Base-by-base conservation (phyloP, 2,113 vertebrate species). In the Embiotoca jacksoni region DNA sequence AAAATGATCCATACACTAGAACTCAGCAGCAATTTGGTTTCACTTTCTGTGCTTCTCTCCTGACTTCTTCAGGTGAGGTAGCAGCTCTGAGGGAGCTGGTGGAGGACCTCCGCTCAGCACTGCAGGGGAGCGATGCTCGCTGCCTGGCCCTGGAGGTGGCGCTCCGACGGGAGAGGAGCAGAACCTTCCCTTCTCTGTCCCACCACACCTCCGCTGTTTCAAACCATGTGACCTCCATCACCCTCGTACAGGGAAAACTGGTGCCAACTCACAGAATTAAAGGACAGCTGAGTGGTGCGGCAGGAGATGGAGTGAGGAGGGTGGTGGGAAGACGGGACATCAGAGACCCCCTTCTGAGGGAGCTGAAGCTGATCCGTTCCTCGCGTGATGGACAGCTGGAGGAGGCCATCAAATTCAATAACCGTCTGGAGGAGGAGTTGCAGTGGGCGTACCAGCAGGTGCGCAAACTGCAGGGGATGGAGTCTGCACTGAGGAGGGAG, bases 51-150 rank as follows among this genome's bases (percentile, higher is more conserved):
- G 8, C 74, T 23, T 23, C 23, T 23, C 23, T 23, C 23, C 23
- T 23, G 23, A 23, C 23, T 23, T 23, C 23, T 23, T 23, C 23
- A 91, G 90, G 80, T 32, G 91, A 93, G 69, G 82, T 78, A 3
- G 60, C 55, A 1, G 91, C 89, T 82, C 91, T 96, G 58, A 88
- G 95, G 72, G 95, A 96, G 82, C 84, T 96, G 74, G 95, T 96
- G 78, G 95, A 96, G 88, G 95, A 96, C 83, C 92, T 96, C 10
- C 92, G 95, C 33, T 93, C 91, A 0, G 92, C 95, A 0, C 93
- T 96, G 59, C 95, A 96, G 89, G 91, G 95, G 32, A 95, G 95
- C 13, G 95, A 96, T 6, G 95, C 95, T 9, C 94, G 95, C 73
- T 94, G 93, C 71, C 72, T 95, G 72, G 93, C 94, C 4, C 85